These are phyloP conservation scores for Poeciliopsis retropinna DNA, from an alignment of 2,113 vertebrate species.

Conservation along the genomic window DNA sequence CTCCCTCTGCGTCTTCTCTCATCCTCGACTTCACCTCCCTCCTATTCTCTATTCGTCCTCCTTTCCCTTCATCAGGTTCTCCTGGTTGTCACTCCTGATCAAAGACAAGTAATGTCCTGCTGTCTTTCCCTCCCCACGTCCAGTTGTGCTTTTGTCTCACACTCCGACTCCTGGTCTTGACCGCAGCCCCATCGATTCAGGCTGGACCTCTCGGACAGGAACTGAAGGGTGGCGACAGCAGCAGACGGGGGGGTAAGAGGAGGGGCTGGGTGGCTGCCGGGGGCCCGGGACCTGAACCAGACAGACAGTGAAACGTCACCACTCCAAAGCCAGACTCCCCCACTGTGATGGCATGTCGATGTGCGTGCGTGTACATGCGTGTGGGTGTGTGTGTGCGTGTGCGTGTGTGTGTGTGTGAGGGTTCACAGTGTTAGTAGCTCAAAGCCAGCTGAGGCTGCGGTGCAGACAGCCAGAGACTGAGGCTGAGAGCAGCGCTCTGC, in stretches of 20 bases:
- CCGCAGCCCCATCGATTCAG: slow-evolving; percentile 2
- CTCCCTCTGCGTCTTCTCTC: slow-evolving; percentile 28
- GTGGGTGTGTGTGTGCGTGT: slow-evolving; percentile 11
- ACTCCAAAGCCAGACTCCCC: slow-evolving; percentile 63
- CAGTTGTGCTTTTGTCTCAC: not conserved
- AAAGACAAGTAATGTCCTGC: not conserved
- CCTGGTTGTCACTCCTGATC: not conserved
- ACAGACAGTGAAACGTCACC: slow-evolving; percentile 71
- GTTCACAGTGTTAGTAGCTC: slow-evolving; percentile 68
- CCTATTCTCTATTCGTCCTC: not conserved
- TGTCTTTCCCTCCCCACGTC: not conserved
- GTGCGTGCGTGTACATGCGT: slow-evolving; percentile 26
- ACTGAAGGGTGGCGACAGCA: slow-evolving; percentile 23
- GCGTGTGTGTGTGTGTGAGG: slow-evolving; percentile 37
- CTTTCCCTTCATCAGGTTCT: not conserved
- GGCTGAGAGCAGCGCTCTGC: slow-evolving; percentile 45
- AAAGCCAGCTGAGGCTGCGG: slow-evolving; percentile 68
- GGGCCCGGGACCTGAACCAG: slow-evolving; percentile 60
- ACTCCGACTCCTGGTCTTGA: slow-evolving; percentile 1
- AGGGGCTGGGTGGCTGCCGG: slow-evolving; percentile 25
- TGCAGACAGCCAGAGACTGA: slow-evolving; percentile 56
- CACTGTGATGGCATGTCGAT: slow-evolving; percentile 23
- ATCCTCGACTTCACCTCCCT: slow-evolving; percentile 12
- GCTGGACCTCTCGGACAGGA: slow-evolving; percentile 9
- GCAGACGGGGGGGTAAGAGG: slow-evolving; percentile 19